Percentiles rank a stretch among this genome's conserved stretches.
These are phyloP conservation scores for Alcedo quadribrachys DNA, from an alignment of 2,797 vertebrate species.

Conservation along the genomic window DNA sequence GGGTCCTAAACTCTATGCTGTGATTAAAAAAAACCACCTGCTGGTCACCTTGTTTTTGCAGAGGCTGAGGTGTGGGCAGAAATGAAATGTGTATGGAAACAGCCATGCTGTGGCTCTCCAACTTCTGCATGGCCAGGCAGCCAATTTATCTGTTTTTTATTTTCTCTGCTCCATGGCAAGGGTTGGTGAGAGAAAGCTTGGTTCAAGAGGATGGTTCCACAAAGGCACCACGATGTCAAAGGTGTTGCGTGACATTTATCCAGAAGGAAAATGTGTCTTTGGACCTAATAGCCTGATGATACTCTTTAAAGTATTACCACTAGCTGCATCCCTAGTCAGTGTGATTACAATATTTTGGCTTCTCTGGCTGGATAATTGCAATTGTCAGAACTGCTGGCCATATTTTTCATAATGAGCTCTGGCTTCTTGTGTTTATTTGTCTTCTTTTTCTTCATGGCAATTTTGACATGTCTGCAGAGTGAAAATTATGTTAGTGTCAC, in stretches of 20 bases:
- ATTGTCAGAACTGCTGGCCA: conserved; percentile 23
- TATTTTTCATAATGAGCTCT: conserved; percentile 61
- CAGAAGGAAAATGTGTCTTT: conserved; percentile 18
- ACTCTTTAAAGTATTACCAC: conserved; percentile 1
- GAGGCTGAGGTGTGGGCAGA: neutral
- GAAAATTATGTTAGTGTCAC: conserved; percentile 36
- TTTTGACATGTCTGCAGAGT: conserved; percentile 52
- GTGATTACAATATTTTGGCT: conserved; percentile 16
- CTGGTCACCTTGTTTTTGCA: neutral
- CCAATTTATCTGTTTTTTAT: neutral
- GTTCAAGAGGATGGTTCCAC: neutral
- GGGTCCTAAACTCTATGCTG: neutral
- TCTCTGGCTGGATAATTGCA: conserved; percentile 35
- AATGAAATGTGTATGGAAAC: neutral
- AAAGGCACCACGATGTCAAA: neutral
- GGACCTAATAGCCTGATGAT: neutral
- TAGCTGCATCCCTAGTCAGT: neutral
- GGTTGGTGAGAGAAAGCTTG: neutral
- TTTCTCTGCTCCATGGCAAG: rapidly evolving
- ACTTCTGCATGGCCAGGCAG: neutral
- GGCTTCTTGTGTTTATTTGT: conserved; percentile 50
- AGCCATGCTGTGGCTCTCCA: neutral
- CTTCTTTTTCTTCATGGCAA: conserved; percentile 34
- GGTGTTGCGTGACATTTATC: neutral
- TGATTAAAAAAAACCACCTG: neutral